Percentiles rank a stretch among this genome's conserved stretches.
phyloP scores from a whole-genome alignment of 37 sponge, comb jelly and placozoan species.

The Amphimedon queenslandica region DNA sequence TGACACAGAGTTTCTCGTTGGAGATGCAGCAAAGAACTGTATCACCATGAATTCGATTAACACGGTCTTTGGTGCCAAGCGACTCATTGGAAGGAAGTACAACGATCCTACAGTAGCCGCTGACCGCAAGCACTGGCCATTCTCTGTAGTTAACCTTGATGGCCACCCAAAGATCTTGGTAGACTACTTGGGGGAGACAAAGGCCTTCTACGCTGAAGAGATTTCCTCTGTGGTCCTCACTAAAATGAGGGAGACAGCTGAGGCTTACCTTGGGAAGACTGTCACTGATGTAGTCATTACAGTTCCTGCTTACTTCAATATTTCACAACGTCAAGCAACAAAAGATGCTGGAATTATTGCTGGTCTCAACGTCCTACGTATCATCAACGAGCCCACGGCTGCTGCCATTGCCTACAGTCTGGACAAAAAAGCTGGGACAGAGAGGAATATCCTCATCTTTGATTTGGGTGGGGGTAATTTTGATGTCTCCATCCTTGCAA shows the following conservation, averaged over 20 bases:
- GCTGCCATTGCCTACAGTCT: conserved; percentile 99
- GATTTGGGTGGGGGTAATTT: conserved; percentile 98
- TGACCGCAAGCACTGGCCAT: conserved; percentile 98
- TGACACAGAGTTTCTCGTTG: too few species aligned
- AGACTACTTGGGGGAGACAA: conserved; percentile 85
- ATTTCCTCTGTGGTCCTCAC: conserved; percentile 96
- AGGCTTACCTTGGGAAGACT: conserved; percentile 93
- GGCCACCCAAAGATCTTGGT: conserved; percentile 90
- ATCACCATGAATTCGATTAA: too few species aligned
- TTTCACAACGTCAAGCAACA: conserved; percentile 98
- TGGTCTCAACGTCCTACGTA: conserved; percentile 94
- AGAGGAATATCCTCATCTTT: conserved; percentile 94
- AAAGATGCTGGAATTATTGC: conserved; percentile 97
- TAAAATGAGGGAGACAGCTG: conserved; percentile 99
- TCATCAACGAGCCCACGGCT: conserved; percentile 99
- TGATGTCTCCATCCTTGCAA: conserved; percentile 93
- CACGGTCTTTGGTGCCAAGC: too few species aligned
- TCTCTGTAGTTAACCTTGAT: conserved; percentile 79
- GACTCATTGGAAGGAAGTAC: too few species aligned
- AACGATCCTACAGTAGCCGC: conserved; percentile 44
- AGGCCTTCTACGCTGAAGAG: conserved; percentile 96
- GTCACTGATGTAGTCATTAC: conserved; percentile 92
- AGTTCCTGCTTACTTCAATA: conserved; percentile 99
- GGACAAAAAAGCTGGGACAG: conserved; percentile 83
- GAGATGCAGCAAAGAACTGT: too few species aligned